These are phyloP conservation scores for Andrena bicolor DNA, from an alignment of 2,888 invertebrate genomes.

Conservation along the genomic window DNA sequence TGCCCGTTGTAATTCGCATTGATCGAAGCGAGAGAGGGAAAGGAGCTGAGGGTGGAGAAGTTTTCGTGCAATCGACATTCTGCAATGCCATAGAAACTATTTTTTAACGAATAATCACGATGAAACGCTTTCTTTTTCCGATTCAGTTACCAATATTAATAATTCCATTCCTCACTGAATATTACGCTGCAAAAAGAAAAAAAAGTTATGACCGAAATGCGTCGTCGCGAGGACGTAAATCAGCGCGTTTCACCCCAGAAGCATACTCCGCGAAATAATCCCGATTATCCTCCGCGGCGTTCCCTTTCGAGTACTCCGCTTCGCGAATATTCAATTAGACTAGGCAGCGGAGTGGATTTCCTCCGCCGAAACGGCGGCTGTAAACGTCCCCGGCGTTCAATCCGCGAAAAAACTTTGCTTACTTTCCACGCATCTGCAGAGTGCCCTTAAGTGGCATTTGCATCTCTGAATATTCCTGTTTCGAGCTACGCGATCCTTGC, in stretches of 20 bases:
- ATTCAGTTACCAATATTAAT: too few relatives aligned
- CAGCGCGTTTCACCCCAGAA: background rate
- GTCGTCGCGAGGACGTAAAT: conserved; percentile 13
- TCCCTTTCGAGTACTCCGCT: conserved; percentile 44
- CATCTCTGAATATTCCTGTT: conserved; percentile 46
- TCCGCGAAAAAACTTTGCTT: conserved; percentile 44
- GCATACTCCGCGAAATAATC: conserved; percentile 26
- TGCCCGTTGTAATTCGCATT: conserved; percentile 43
- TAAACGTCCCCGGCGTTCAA: conserved; percentile 44
- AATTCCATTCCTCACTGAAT: too few relatives aligned
- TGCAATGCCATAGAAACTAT: background rate
- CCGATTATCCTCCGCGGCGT: conserved; percentile 41
- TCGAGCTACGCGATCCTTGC: background rate
- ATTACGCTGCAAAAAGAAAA: background rate
- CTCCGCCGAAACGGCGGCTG: conserved; percentile 35
- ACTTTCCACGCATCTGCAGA: conserved; percentile 37
- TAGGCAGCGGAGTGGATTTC: conserved; percentile 61
- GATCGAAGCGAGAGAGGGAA: background rate
- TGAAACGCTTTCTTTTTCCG: too few relatives aligned
- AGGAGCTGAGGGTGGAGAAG: background rate
- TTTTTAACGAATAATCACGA: too few relatives aligned
- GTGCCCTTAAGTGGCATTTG: conserved; percentile 41
- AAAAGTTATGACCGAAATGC: background rate
- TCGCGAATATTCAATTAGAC: conserved; percentile 66
- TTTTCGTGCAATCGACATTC: background rate